Base-by-base conservation (phyloP, 2,113 vertebrate species). In the Thinocorus orbignyianus region DNA sequence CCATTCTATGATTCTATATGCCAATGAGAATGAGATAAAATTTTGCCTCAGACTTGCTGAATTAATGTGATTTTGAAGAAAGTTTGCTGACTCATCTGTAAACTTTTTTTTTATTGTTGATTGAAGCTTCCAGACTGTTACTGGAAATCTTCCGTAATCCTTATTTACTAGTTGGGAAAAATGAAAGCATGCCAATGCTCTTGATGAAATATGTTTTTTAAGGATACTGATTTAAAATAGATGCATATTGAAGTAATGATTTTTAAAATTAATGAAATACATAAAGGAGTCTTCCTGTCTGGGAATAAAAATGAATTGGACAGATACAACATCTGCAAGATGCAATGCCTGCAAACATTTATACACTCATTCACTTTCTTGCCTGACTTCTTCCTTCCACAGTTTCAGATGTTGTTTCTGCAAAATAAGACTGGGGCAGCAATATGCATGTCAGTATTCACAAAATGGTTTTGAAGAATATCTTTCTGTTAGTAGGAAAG, bases 181-280 rank as follows among this genome's bases (percentile, higher is more conserved):
- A 62, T 0, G 0, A 37, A 77, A 62, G 46, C 37, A 77, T 5
- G 8, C 15, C 5, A 26, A 0, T n/a, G 9, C 61, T 92, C 17
- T 79, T 65, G 17, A 72, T 41, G 12, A 83, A 88, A 42, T 74
- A 9, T 3, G 8, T 64, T 66, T 94, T 91, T 89, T 42, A 91
- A 78, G 65, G 31, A n/a, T 85, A 10, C 6, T 12, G 20, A 35
- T 84, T 84, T 76, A 24, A 91, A 66, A 39, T 6, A 62, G 25
- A 8, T 57, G 17, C 9, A 13, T 82, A 8, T 46, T 68, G 20
- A 93, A 79, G 24, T 62, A 87, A 83, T 14, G 6, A 35, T 15
- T 65, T 49, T 49, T 46, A 25, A 60, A 60, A 60, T 25, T 25
- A 11, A 73, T 62, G 23, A 48, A 72, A 41, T 28, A 9, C 22